phyloP scores from a whole-genome alignment of 2,888 invertebrate genomes.

The Stenodema calcarata region DNA sequence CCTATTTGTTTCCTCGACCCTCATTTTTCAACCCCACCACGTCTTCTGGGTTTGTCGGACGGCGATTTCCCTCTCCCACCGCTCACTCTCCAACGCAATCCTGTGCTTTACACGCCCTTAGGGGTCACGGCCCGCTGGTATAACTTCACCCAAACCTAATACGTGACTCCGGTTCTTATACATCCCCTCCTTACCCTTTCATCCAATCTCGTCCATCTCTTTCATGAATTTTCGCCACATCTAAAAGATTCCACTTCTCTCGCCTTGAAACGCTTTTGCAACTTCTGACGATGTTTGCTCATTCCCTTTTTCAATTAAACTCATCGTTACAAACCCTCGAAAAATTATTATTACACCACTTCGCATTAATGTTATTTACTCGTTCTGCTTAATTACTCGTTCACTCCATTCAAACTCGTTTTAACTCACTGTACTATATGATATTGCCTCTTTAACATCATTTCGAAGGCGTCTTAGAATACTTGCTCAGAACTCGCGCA shows the following conservation, averaged over 20 bases:
- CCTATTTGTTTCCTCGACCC: background rate
- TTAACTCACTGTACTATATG: background rate
- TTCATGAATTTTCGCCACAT: background rate
- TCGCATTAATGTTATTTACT: background rate
- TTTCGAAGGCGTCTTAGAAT: too few relatives aligned
- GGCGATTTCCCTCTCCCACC: background rate
- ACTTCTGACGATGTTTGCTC: background rate
- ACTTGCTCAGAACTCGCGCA: too few relatives aligned
- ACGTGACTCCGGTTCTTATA: background rate
- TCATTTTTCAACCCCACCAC: background rate
- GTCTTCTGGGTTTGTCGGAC: constrained; percentile 1
- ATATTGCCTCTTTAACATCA: too few relatives aligned
- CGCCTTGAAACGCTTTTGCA: background rate
- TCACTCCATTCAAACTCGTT: background rate
- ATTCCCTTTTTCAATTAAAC: background rate
- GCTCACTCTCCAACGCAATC: background rate
- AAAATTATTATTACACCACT: background rate
- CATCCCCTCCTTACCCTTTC: background rate
- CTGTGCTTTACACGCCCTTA: background rate
- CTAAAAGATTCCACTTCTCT: background rate
- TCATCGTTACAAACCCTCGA: background rate
- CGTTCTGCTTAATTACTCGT: too few relatives aligned
- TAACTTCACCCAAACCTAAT: background rate
- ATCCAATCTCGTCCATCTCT: background rate
- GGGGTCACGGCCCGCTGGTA: background rate